Percentiles rank a stretch among this genome's conserved stretches.
Evolutionary conservation across 2,113 vertebrate genomes (phyloP).

Genomic region (Rhabdornis inornatus): DNA sequence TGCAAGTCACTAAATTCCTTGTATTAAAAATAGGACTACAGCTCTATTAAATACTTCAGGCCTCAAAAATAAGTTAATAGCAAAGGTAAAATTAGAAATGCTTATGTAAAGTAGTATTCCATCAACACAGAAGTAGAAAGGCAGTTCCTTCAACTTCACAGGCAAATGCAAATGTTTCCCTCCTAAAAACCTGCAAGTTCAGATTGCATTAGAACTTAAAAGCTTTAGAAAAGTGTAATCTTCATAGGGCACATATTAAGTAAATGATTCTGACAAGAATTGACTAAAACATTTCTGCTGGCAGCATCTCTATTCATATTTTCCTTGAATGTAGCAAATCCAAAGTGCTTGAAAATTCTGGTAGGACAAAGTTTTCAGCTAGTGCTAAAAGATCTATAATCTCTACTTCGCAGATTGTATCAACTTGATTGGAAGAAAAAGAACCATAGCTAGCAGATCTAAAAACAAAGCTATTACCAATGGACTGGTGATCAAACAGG

Average conservation of each 20-base stretch:
- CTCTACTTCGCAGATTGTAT: background rate
- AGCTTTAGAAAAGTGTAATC: background rate
- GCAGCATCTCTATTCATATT: background rate
- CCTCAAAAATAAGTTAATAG: background rate
- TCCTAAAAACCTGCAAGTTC: background rate
- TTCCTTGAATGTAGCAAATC: background rate
- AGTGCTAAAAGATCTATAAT: background rate
- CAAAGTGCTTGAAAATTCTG: background rate
- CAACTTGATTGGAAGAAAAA: background rate
- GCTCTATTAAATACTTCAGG: background rate
- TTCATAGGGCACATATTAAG: background rate
- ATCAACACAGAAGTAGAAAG: background rate
- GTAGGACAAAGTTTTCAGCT: background rate
- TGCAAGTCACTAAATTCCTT: background rate
- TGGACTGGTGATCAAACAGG: background rate
- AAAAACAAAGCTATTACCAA: background rate
- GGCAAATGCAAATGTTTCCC: background rate
- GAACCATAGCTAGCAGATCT: background rate
- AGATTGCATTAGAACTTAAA: background rate
- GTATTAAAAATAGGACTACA: background rate
- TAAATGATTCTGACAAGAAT: background rate
- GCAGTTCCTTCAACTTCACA: background rate
- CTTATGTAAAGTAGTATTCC: background rate
- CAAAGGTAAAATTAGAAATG: background rate
- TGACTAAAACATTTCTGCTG: background rate